Evolutionary conservation across 2,797 vertebrate species (phyloP), one percentile per base, ranked within the genome.

Genomic region (Parauchenoglanis ngamensis): DNA sequence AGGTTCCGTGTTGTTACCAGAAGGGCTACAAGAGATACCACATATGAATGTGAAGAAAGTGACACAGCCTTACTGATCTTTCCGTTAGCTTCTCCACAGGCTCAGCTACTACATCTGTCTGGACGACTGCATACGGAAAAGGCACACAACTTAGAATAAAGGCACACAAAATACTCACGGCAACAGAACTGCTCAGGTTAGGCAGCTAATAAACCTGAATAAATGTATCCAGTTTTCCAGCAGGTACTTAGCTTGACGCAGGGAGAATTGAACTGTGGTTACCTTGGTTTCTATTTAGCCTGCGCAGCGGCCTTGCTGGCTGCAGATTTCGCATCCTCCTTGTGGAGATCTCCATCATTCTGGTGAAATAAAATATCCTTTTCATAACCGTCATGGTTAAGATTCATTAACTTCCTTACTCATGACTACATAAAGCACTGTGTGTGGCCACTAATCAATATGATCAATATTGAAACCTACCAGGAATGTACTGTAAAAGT

Each of bases 291-390:
- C 79, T 61, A 79, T 90, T 89, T 86, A 90, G 87, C 81, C 95
- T 95, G 7, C 95, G 95, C 35, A 96, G 91, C 2, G 96, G 96
- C 89, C 96, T 95, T 0, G 96, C 96, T n/a, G 95, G 96, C 90
- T 96, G 92, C 89, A 96, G 92, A 61, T 95, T 93, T 79, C 94
- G 95, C 7, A 92, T 54, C 90, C 91, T 94, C 72, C 92, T 95
- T 23, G 94, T 93, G 61, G 78, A 80, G 5, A 94, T 90, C 84
- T 96, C 95, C 96, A 96, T 96, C 89, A 92, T 91, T 84, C 85
- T 85, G 63, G 49, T 93, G 70, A 67, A 83, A 80, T 46, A 79
- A 44, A 40, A 77, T 67, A 56, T 5, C 10, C 2, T 57, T 1
- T 44, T 49, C 67, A 85, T 21, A 35, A 57, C 35, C 31, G 61